These are phyloP conservation scores for Drosophila tristis DNA, from an alignment of 1,140 invertebrate species.

Conservation along the genomic window DNA sequence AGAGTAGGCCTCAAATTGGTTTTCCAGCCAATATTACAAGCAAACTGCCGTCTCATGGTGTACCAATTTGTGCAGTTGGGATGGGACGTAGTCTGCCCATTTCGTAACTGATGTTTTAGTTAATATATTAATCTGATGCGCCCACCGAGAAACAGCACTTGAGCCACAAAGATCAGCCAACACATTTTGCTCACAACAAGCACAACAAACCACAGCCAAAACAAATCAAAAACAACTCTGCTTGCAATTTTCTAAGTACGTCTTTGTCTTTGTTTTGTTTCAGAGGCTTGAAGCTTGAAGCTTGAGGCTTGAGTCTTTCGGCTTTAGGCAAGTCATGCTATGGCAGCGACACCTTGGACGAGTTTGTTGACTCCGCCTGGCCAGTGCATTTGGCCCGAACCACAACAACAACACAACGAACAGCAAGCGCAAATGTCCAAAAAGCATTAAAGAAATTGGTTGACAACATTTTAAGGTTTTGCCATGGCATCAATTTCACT, in stretches of 20 bases:
- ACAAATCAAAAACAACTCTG: background rate
- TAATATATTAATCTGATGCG: slow-evolving; percentile 42
- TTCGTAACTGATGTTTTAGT: slow-evolving; percentile 58
- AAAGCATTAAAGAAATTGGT: slow-evolving; percentile 69
- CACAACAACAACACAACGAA: background rate
- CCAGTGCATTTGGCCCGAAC: slow-evolving; percentile 42
- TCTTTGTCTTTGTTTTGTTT: slow-evolving; percentile 26
- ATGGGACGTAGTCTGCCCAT: slow-evolving; percentile 18
- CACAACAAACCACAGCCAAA: slow-evolving; percentile 34
- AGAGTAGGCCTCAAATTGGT: slow-evolving; percentile 5
- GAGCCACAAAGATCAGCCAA: slow-evolving; percentile 21
- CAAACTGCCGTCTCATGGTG: slow-evolving; percentile 45
- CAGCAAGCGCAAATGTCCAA: slow-evolving; percentile 34
- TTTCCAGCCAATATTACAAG: slow-evolving; percentile 52
- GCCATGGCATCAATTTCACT: slow-evolving; percentile 70
- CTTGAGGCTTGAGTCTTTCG: background rate
- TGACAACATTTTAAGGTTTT: slow-evolving; percentile 65
- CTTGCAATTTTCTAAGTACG: slow-evolving; percentile 67
- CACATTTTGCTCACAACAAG: slow-evolving; percentile 20
- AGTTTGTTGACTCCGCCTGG: slow-evolving; percentile 72
- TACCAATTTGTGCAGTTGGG: slow-evolving; percentile 40
- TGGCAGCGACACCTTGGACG: slow-evolving; percentile 59
- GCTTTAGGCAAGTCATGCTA: slow-evolving; percentile 62
- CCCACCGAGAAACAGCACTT: slow-evolving; percentile 28
- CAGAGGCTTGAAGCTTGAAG: slow-evolving; percentile 1